Conservation (phyloP, 2,113 vertebrate genomes). For the Holacanthus passer region DNA sequence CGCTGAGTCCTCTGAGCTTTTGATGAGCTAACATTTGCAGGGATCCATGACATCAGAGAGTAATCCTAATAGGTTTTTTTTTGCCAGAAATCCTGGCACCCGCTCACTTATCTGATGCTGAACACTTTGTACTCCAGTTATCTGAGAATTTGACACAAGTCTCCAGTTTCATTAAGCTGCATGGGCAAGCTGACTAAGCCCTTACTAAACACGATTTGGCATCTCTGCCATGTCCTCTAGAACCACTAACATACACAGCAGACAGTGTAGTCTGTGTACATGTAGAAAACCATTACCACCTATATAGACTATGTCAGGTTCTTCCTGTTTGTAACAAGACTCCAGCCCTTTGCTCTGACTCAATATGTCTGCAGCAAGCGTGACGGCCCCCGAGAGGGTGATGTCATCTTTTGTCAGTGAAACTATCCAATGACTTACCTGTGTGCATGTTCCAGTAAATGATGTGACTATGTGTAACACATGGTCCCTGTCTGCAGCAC, state of each 20-base stretch:
- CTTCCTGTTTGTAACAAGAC: conserved; percentile 53
- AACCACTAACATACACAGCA: not conserved
- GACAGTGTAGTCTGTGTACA: not conserved
- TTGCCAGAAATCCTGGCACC: conserved; percentile 48
- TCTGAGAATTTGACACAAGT: conserved; percentile 73
- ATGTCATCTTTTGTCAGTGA: conserved; percentile 65
- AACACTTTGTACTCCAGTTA: conserved; percentile 75
- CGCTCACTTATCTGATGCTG: conserved; percentile 73
- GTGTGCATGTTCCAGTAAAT: conserved; percentile 57
- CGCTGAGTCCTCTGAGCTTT: conserved; percentile 58
- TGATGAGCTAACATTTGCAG: conserved; percentile 74
- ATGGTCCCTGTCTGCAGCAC: conserved; percentile 55
- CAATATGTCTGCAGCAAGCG: conserved; percentile 20
- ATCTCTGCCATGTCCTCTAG: conserved; percentile 11
- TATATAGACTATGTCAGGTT: conserved; percentile 22
- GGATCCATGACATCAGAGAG: conserved; percentile 74
- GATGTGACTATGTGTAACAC: conserved; percentile 59
- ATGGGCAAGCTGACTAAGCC: conserved; percentile 74
- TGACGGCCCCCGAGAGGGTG: conserved; percentile 24
- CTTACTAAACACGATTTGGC: conserved; percentile 63
- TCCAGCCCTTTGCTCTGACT: conserved; percentile 43
- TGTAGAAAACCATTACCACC: conserved; percentile 19
- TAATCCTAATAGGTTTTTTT: conserved; percentile 68
- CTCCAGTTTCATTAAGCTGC: conserved; percentile 72
- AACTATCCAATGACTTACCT: conserved; percentile 58